A percentile compares a stretch with the other conserved stretches of the same genome.
These are phyloP conservation scores for Hypomecis atomaria DNA, from an alignment of 2,888 invertebrate genomes.

Conservation along the genomic window DNA sequence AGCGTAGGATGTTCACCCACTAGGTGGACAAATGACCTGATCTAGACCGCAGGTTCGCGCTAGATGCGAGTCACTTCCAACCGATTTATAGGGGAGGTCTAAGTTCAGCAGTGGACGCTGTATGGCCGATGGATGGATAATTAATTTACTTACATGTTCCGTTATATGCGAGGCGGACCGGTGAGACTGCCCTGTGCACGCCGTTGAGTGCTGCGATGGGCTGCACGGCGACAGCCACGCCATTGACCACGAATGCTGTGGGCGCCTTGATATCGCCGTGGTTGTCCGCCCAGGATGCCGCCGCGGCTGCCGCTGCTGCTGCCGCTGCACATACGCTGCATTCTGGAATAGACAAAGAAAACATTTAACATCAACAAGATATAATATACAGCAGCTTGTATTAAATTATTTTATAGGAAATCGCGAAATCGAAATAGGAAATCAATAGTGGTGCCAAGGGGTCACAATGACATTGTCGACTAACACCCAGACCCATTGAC, in stretches of 20 bases:
- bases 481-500: no score
- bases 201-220: constrained; percentile 45
- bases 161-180: constrained; percentile 50
- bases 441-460: no score
- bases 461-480: no score
- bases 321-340: constrained; percentile 80
- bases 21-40: no score
- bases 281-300: constrained; percentile 68
- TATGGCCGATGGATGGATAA: not conserved
- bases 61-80: no score
- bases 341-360: constrained; percentile 53
- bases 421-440: no score
- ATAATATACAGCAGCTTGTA: no score
- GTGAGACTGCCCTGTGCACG: constrained; percentile 22
- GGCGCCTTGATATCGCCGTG: constrained; percentile 60
- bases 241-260: constrained; percentile 54
- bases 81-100: not conserved
- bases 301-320: constrained; percentile 77
- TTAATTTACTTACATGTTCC: constrained; percentile 60
- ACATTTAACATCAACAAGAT: not conserved
- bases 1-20: not conserved
- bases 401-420: no score
- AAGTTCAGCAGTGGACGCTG: no score
- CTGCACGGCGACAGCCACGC: constrained; percentile 45
- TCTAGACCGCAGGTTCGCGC: no score